Evolutionary conservation across 53 echinoderm and acorn worm species (phyloP).

Genomic region (Temnopleurus reevesii): DNA sequence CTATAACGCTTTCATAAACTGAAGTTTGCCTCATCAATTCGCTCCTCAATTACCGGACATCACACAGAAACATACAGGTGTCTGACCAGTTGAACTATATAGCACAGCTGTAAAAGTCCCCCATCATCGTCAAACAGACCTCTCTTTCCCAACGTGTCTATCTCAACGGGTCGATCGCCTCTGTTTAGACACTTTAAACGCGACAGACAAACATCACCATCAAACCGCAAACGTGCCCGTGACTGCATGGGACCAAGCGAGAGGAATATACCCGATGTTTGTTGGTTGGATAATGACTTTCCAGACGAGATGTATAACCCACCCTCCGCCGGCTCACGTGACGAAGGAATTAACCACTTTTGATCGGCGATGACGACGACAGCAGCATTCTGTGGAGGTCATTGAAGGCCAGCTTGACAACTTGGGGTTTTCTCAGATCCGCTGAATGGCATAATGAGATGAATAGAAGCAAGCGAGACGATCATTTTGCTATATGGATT

Average conservation of each 20-base stretch:
- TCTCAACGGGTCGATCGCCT: neutral
- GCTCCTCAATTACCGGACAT: neutral
- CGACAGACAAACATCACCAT: neutral
- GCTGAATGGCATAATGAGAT: neutral
- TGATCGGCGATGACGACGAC: slow-evolving; percentile 26
- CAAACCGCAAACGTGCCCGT: neutral
- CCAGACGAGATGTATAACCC: neutral
- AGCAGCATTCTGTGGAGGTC: slow-evolving; percentile 24
- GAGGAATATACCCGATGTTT: neutral
- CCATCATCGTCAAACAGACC: neutral
- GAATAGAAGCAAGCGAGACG: neutral
- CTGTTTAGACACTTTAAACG: neutral
- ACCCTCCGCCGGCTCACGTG: neutral
- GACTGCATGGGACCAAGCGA: neutral
- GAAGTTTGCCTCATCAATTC: slow-evolving; percentile 15
- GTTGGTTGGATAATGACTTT: neutral
- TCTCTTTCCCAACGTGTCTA: neutral
- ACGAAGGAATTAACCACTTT: slow-evolving; percentile 49
- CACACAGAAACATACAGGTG: slow-evolving; percentile 26
- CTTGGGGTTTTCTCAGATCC: neutral
- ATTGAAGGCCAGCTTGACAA: slow-evolving; percentile 26
- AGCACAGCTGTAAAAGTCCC: neutral
- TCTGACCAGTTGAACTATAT: slow-evolving; percentile 50
- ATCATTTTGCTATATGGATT: neutral
- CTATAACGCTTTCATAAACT: neutral